These are phyloP conservation scores for Teleiodes luculella DNA, from an alignment of 2,888 invertebrate genomes.

Conservation along the genomic window DNA sequence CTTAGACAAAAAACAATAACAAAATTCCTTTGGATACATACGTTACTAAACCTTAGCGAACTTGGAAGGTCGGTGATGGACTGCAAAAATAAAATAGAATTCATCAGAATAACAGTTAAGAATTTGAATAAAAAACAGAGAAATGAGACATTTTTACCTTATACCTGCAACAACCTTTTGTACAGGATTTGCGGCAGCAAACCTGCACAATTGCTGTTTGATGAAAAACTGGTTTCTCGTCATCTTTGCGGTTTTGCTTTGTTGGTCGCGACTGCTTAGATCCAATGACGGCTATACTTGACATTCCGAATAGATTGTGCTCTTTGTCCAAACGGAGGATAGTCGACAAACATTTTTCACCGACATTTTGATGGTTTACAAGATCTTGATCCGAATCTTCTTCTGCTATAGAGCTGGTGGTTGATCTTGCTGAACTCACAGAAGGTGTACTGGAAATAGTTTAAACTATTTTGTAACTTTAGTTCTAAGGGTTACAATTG, in stretches of 20 bases:
- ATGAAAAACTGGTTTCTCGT: slow-evolving; percentile 55
- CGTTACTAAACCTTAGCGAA: neutral
- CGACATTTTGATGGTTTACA: slow-evolving; percentile 31
- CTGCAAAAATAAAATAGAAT: slow-evolving; percentile 42
- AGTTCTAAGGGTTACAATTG: too few relatives aligned
- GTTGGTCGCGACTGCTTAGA: slow-evolving; percentile 42
- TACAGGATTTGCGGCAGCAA: slow-evolving; percentile 42
- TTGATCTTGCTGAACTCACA: slow-evolving; percentile 33
- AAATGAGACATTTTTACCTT: too few relatives aligned
- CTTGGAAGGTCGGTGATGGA: slow-evolving; percentile 51
- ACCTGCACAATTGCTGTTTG: slow-evolving; percentile 68
- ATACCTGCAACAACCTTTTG: slow-evolving; percentile 39
- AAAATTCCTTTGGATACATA: neutral
- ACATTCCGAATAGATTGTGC: slow-evolving; percentile 67
- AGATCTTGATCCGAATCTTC: slow-evolving; percentile 44
- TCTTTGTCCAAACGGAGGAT: slow-evolving; percentile 64
- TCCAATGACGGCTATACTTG: slow-evolving; percentile 57
- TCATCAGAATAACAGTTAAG: neutral
- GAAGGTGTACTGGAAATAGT: neutral
- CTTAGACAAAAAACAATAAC: too few relatives aligned
- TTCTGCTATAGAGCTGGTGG: slow-evolving; percentile 36
- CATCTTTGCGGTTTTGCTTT: slow-evolving; percentile 36
- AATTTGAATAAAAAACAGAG: too few relatives aligned
- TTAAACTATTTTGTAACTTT: neutral
- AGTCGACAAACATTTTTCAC: slow-evolving; percentile 59